A percentile compares a stretch with the other conserved stretches of the same genome.
Conservation (phyloP, 1,140 invertebrate genomes). For the Cyclargus thomasi region DNA sequence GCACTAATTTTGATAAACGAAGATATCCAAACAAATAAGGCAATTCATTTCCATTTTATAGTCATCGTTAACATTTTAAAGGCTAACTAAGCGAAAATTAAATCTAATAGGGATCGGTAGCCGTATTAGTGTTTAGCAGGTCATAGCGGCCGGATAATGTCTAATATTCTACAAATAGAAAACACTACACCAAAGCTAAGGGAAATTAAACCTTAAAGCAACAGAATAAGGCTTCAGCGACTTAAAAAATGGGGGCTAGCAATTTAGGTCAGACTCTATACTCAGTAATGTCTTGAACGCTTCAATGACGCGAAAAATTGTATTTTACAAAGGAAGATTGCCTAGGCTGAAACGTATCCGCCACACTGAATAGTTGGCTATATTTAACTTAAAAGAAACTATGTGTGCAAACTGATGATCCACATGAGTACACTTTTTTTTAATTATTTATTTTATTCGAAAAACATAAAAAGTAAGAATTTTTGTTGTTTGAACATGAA, state of each 20-base stretch:
- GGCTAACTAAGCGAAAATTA: conserved; percentile 44
- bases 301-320: conserved; percentile 66
- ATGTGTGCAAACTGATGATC: neutral
- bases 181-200: conserved; percentile 20
- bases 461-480: too few species aligned
- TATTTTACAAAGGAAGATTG: conserved; percentile 55
- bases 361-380: conserved; percentile 23
- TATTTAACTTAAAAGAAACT: neutral
- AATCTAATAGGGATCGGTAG: conserved; percentile 43
- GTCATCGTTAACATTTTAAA: conserved; percentile 15
- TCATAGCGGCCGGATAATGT: conserved; percentile 48
- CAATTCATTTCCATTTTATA: conserved; percentile 14
- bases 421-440: neutral
- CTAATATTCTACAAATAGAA: conserved; percentile 42
- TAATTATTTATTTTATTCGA: too few species aligned
- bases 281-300: conserved; percentile 63
- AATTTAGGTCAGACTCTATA: conserved; percentile 44
- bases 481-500: too few species aligned
- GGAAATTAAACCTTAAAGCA: conserved; percentile 35
- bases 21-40: conserved; percentile 22
- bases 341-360: conserved; percentile 38
- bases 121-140: conserved; percentile 52
- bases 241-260: conserved; percentile 33
- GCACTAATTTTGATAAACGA: too few species aligned
- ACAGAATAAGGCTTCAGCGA: conserved; percentile 25